Conservation (phyloP, 2,113 vertebrate genomes). For the Struthio camelus region DNA sequence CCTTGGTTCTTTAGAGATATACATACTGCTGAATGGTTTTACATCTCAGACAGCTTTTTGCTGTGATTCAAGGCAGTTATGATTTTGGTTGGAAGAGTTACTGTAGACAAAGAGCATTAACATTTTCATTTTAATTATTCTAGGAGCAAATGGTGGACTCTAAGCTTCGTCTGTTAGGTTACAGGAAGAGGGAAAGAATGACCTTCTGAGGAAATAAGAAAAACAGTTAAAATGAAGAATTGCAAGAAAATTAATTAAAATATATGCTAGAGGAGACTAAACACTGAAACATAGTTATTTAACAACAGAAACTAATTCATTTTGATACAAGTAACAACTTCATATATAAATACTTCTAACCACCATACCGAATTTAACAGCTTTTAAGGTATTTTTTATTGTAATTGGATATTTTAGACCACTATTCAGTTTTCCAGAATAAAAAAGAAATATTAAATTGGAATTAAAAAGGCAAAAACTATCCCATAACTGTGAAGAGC, state of each 20-base stretch:
- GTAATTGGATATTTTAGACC: neutral
- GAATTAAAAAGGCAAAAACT: neutral
- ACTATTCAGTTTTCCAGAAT: neutral
- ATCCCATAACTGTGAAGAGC: neutral
- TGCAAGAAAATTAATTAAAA: neutral
- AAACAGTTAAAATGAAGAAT: neutral
- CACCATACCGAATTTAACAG: neutral
- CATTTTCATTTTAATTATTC: neutral
- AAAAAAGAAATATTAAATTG: neutral
- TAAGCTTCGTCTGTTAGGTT: neutral
- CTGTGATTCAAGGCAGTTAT: neutral
- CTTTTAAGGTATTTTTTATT: neutral
- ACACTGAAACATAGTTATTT: neutral
- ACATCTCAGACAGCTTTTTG: neutral
- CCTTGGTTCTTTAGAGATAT: neutral
- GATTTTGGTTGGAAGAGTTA: neutral
- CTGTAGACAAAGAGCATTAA: neutral
- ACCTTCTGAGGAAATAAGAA: neutral
- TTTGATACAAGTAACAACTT: neutral
- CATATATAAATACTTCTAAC: neutral
- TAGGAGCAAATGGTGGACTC: neutral
- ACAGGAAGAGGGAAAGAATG: constrained; percentile 8
- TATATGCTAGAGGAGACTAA: neutral
- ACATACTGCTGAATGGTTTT: neutral
- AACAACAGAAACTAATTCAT: neutral